phyloP scores from a whole-genome alignment of 2,888 invertebrate genomes.

The Orchesellides sinensis region DNA sequence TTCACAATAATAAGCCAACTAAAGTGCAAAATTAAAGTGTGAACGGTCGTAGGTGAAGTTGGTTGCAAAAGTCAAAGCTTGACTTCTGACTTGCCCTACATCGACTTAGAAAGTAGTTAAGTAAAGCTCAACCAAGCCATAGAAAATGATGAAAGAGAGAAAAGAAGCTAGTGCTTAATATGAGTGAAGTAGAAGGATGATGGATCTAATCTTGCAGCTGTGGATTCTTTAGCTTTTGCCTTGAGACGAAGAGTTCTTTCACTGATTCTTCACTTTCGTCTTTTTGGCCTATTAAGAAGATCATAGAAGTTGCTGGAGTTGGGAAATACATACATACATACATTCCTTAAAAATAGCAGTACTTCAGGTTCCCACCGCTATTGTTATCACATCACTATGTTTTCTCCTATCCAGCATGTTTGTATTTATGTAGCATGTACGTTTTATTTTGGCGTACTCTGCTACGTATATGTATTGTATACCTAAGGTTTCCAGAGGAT shows the following conservation, averaged over 20 bases:
- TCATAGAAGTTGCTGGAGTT: background rate
- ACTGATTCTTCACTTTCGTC: constrained; percentile 17
- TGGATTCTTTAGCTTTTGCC: background rate
- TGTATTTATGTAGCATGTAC: no score
- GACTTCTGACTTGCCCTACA: constrained; percentile 15
- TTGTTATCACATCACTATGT: no score
- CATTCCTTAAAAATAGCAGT: background rate
- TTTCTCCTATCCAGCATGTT: no score
- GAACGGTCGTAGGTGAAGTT: no score
- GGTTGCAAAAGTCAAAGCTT: constrained; percentile 10
- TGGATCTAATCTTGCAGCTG: constrained; percentile 31
- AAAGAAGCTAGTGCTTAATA: constrained; percentile 12
- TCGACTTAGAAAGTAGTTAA: background rate
- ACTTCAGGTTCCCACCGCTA: background rate
- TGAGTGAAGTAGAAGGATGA: background rate
- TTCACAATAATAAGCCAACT: no score
- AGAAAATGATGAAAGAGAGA: background rate
- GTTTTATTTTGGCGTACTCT: no score
- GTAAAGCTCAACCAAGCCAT: background rate
- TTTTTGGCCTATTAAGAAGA: background rate
- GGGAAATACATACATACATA: no score
- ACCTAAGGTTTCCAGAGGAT: no score
- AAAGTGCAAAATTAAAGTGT: no score
- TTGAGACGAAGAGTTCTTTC: no score
- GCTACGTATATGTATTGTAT: no score